phyloP scores from a whole-genome alignment of 1,140 invertebrate genomes.

The Pseudomyrmex sp. region DNA sequence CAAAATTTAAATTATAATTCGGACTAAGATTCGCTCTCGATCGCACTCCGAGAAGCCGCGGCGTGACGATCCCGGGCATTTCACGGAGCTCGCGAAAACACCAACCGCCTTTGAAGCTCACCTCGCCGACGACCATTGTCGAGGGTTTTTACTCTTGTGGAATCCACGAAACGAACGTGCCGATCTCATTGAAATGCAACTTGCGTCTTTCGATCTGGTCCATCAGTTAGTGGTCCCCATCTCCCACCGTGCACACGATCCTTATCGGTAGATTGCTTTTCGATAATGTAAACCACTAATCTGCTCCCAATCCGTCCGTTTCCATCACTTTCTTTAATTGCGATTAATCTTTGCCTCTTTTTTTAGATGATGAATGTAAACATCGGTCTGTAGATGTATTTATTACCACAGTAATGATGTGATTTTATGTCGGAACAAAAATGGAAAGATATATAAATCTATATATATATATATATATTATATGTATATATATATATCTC shows the following conservation, averaged over 20 bases:
- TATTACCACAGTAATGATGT: background rate
- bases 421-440: background rate
- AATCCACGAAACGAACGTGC: slow-evolving; percentile 79
- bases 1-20: background rate
- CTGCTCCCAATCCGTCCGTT: slow-evolving; percentile 53
- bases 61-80: slow-evolving; percentile 19
- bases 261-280: slow-evolving; percentile 68
- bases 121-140: slow-evolving; percentile 70
- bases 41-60: slow-evolving; percentile 5
- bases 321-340: slow-evolving; percentile 44
- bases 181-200: slow-evolving; percentile 79
- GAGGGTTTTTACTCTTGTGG: slow-evolving; percentile 79
- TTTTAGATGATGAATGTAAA: slow-evolving; percentile 57
- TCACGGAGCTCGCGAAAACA: slow-evolving; percentile 66
- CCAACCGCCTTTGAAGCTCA: slow-evolving; percentile 75
- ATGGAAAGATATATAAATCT: background rate
- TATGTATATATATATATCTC: too few species aligned
- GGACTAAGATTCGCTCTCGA: background rate
- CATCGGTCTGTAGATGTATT: slow-evolving; percentile 12
- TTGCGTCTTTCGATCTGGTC: slow-evolving; percentile 74
- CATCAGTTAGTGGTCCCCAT: slow-evolving; percentile 61
- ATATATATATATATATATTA: too few species aligned
- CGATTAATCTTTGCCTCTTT: slow-evolving; percentile 77
- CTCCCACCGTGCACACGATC: slow-evolving; percentile 22
- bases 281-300: slow-evolving; percentile 78